Evolutionary conservation across 2,888 invertebrate genomes (phyloP), one percentile per base, ranked within the genome.

Genomic region (Hirtodrosophila histrioides): DNA sequence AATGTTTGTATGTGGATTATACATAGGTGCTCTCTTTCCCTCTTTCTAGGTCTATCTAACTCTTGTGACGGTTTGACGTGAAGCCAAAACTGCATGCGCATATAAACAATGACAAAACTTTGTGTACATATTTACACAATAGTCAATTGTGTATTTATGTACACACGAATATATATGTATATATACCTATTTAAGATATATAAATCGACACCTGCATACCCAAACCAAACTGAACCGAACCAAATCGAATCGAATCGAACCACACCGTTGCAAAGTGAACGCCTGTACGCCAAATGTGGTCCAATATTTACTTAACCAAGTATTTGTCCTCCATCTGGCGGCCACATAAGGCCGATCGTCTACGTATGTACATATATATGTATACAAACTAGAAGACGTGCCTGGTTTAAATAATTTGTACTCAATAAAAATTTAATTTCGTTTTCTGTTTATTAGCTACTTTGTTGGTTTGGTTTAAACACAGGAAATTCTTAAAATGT

Each of bases 191-290:
- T 31, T 36, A 7, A 3, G 27, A 17, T 31, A 37, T 48, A 69
- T 35, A 53, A 50, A 73, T 67, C 48, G 73, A 72, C 73, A 72
- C 72, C 70, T 70, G 68, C 68, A 66, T 39, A 60, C 37, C 23
- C 27, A 17, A 27, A 2, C 36, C 12, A 31, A 8, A 31, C 31
- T 44, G 12, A 23, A 35, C 7, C 41, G 37, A 33, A 45, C 9
- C 40, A 24, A 39, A 37, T 36, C 27, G 27, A 27, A 27, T 6
- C 27, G 6, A 27, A 12, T 35, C 36, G 33, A 48, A 43, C 41
- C 55, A 24, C 8, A 53, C 9, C 27, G 37, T 2, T 27, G 27
- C 27, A 27, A 27, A 27, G 27, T 27, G 27, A 27, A 27, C 27
- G 4, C 11, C 41, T 46, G 12, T 39, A 11, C 33, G 12, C 46